Evolutionary conservation across 2,888 invertebrate species (phyloP).

Genomic region (Rhagonycha lutea): DNA sequence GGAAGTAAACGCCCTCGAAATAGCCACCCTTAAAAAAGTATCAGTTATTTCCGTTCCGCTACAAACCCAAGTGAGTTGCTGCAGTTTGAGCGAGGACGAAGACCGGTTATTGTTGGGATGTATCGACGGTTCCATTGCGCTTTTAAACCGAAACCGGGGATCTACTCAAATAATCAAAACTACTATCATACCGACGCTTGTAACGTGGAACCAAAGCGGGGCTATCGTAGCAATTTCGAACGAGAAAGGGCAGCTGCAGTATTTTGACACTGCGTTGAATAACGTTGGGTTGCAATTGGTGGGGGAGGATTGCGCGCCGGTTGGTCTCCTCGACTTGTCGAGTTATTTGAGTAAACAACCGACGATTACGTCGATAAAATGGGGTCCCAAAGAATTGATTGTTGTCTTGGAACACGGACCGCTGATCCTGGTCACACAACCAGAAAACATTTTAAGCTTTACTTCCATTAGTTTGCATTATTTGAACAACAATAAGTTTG

Average conservation of each 20-base stretch:
- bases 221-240: constrained; percentile 70
- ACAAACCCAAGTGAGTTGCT: constrained; percentile 71
- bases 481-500: constrained; percentile 64
- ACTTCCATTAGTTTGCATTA: constrained; percentile 57
- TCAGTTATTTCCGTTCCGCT: constrained; percentile 70
- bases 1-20: constrained; percentile 68
- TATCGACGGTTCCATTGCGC: constrained; percentile 80
- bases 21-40: constrained; percentile 65
- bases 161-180: constrained; percentile 77
- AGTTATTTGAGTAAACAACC: constrained; percentile 59
- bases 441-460: constrained; percentile 44
- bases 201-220: constrained; percentile 74
- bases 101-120: constrained; percentile 76
- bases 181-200: constrained; percentile 76
- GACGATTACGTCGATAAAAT: constrained; percentile 46
- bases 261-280: constrained; percentile 73
- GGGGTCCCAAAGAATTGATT: constrained; percentile 55
- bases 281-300: constrained; percentile 69
- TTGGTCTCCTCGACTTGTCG: constrained; percentile 68
- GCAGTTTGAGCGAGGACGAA: constrained; percentile 72
- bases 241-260: constrained; percentile 74
- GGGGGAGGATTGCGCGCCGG: constrained; percentile 66
- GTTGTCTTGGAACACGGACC: constrained; percentile 68
- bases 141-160: constrained; percentile 76
- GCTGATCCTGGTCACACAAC: constrained; percentile 50